Conservation (phyloP, 2,888 invertebrate species). For the Cheilosia vernalis region DNA sequence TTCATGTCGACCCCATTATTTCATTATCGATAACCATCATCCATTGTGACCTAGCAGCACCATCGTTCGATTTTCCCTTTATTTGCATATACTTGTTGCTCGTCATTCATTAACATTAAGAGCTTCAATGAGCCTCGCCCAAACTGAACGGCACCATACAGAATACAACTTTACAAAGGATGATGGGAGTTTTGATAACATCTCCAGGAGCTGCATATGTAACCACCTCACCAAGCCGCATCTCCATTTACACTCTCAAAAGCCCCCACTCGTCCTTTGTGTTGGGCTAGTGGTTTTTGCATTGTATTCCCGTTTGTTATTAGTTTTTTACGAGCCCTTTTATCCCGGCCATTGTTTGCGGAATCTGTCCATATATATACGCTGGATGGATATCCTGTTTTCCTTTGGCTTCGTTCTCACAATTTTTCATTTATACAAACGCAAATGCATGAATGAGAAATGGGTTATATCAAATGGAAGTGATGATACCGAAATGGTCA, state of each 20-base stretch:
- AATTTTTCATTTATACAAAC: slow-evolving; percentile 32
- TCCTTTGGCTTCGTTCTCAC: slow-evolving; percentile 45
- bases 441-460: slow-evolving; percentile 67
- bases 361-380: slow-evolving; percentile 7
- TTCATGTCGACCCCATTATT: slow-evolving; percentile 18
- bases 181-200: slow-evolving; percentile 61
- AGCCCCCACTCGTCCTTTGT: slow-evolving; percentile 37
- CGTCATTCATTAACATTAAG: slow-evolving; percentile 68
- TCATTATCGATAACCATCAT: slow-evolving; percentile 1
- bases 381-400: slow-evolving; percentile 53
- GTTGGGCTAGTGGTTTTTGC: slow-evolving; percentile 28
- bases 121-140: slow-evolving; percentile 27
- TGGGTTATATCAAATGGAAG: slow-evolving; percentile 72
- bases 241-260: neutral
- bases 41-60: slow-evolving; percentile 49
- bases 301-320: slow-evolving; percentile 73
- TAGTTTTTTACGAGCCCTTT: slow-evolving; percentile 73
- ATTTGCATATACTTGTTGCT: slow-evolving; percentile 68
- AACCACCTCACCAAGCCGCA: slow-evolving; percentile 24
- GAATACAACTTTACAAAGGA: slow-evolving; percentile 55
- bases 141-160: slow-evolving; percentile 12
- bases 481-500: slow-evolving; percentile 50
- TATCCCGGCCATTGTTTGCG: slow-evolving; percentile 67
- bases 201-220: slow-evolving; percentile 64
- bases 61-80: slow-evolving; percentile 46